A percentile compares a stretch with the other conserved stretches of the same genome.
These are phyloP conservation scores for Aix galericulata DNA, from an alignment of 2,113 vertebrate species.

Conservation along the genomic window DNA sequence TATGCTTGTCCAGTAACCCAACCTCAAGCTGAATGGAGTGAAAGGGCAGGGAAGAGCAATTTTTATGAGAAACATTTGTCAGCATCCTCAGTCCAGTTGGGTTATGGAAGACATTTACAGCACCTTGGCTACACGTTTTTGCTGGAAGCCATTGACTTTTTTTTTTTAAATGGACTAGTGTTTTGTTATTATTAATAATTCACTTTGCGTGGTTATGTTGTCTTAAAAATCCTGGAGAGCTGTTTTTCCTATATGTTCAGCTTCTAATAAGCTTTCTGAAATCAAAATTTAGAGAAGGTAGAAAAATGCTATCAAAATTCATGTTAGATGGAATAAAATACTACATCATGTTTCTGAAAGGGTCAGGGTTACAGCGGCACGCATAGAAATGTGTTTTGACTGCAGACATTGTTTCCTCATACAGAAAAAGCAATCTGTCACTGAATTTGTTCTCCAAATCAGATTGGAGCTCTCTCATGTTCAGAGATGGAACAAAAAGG, in stretches of 20 bases:
- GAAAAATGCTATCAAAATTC: conserved; percentile 63
- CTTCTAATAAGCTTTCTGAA: conserved; percentile 17
- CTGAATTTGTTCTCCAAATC: conserved; percentile 57
- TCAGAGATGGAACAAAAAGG: conserved; percentile 18
- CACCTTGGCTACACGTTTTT: not conserved
- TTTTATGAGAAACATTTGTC: not conserved
- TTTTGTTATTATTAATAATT: not conserved
- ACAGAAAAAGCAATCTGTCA: conserved; percentile 28
- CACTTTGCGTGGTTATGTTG: not conserved
- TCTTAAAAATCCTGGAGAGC: not conserved
- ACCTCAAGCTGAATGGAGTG: not conserved
- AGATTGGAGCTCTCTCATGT: conserved; percentile 5
- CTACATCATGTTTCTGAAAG: conserved; percentile 35
- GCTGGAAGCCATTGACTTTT: not conserved
- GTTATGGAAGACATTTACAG: not conserved
- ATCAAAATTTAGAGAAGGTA: conserved; percentile 68
- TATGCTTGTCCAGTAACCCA: not conserved
- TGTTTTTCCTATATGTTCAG: not conserved
- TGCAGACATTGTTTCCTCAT: conserved; percentile 30
- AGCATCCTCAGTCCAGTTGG: not conserved
- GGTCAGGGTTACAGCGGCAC: conserved; percentile 35
- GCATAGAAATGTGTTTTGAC: conserved; percentile 21
- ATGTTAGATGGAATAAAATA: conserved; percentile 41
- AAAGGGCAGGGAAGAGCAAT: not conserved
- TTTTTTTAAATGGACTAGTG: not conserved